Base-by-base conservation (phyloP, 2,797 vertebrate species). In the Leptoclinus maculatus region DNA sequence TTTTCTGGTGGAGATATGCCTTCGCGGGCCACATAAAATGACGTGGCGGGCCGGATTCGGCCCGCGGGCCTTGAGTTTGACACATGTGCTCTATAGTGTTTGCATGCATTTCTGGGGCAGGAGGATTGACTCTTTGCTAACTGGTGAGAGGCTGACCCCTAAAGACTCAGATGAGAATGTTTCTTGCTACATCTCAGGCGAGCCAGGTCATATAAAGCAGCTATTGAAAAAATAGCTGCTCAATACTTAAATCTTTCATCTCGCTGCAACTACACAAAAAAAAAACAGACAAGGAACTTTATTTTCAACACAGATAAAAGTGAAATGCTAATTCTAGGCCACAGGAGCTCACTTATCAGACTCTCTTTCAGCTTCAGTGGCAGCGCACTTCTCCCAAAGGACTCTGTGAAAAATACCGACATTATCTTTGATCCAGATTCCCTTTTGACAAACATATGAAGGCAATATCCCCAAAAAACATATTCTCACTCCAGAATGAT, bases 241-340 rank as follows among this genome's bases (percentile, higher is more conserved):
- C n/a, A 70, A 7, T 1, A n/a, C 53, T 62, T 43, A 45, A 69
- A 72, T 66, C 9, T 60, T 71, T 85, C 13, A 39, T 60, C 62
- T 60, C 34, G 47, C 17, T 66, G 45, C 32, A 64, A 54, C 60
- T 59, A 76, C 45, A 49, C 49, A 49, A 41, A 53, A 57, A 62
- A 53, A 49, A 49, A 5, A 43, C 34, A 0, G 9, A 68, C 53
- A 82, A 58, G 47, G 12, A 78, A 71, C 47, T 74, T 78, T 68
- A 77, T 70, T 77, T 71, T 62, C 43, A 54, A 62, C 62, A 23
- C 23, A 45, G 71, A 82, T 84, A 68, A 80, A 83, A 83, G 80
- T 60, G 25, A 87, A 83, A 82, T 85, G 72, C 51, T 76, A 83
- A 88, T 88, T 76, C 62, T 60, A 47, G 72, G 80, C 62, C 65